Evolutionary conservation across 2,888 invertebrate species (phyloP).

Genomic region (Calliphora vomitoria): DNA sequence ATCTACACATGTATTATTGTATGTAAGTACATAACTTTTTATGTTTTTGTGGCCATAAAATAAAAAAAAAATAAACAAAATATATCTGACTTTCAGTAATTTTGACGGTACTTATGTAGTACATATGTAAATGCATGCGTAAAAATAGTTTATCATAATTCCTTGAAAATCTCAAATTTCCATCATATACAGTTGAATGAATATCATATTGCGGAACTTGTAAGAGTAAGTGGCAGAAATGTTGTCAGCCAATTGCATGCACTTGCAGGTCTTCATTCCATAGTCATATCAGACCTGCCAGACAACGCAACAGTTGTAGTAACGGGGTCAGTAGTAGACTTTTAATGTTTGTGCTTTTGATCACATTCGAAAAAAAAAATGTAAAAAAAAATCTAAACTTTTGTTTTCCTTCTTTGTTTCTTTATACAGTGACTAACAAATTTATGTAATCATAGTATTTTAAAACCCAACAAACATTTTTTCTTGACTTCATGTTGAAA

Average conservation of each 20-base stretch:
- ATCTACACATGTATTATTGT: too few species aligned
- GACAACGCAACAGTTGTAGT: conserved; percentile 75
- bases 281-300: conserved; percentile 53
- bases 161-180: conserved; percentile 71
- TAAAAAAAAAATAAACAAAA: too few species aligned
- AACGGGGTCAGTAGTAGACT: conserved; percentile 80
- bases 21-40: too few species aligned
- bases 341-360: conserved; percentile 55
- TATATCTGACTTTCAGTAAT: too few species aligned
- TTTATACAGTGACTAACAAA: conserved; percentile 12
- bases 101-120: too few species aligned
- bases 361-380: conserved; percentile 24
- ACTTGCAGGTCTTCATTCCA: conserved; percentile 69
- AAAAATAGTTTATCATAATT: conserved; percentile 46
- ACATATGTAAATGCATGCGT: too few species aligned
- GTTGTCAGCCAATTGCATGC: conserved; percentile 64
- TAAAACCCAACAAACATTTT: too few species aligned
- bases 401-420: conserved; percentile 26
- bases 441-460: neutral
- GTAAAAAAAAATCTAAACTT: conserved; percentile 10
- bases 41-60: too few species aligned
- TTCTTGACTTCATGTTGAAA: too few species aligned
- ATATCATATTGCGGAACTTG: conserved; percentile 72
- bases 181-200: conserved; percentile 53
- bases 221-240: conserved; percentile 60